Evolutionary conservation across 2,888 invertebrate species (phyloP), one percentile per base, ranked within the genome.

Genomic region (Euzetes globulus): DNA sequence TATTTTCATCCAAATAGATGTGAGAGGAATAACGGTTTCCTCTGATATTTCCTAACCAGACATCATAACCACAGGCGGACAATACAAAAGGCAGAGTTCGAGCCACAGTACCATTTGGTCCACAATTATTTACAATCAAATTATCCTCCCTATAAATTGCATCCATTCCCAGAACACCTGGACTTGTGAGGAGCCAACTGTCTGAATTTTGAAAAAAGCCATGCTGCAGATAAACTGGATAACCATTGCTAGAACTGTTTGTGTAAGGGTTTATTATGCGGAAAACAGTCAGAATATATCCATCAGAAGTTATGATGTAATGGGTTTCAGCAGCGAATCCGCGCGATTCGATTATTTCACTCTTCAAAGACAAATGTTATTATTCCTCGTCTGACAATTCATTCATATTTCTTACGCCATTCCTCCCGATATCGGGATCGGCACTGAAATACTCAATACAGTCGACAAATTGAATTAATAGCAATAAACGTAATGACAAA

Each of bases 11-110:
- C 13, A 9, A 41, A 41, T 13, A 41, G 11, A 41, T 19, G n/a
- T 85, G 85, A 29, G 79, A 76, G 22, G 82, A 81, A 78, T 85
- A 85, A 5, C 81, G 82, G 79, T 84, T 85, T 27, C 85, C 85
- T 22, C 85, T 79, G 65, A 81, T 81, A 78, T 85, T 86, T 0
- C 84, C 85, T 72, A 85, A 76, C 85, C 85, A 85, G 25, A 85
- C 85, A 78, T 85, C 85, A 75, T 81, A 85, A 0, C 85, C 74
- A 50, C 74, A 74, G 15, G 74, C 55, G 17, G 71, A 29, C 11
- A 74, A 33, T 4, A 63, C 58, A 37, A 71, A 63, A 5, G 9
- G 9, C 11, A 41, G 11, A 25, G 19, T 27, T 13, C 17, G 1
- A 15, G 41, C 13, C 11, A 45, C 50, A 19, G 19, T 17, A 6